Base-by-base conservation (phyloP, 53 echinoderm and acorn worm genomes). In the Stichopus horrens region DNA sequence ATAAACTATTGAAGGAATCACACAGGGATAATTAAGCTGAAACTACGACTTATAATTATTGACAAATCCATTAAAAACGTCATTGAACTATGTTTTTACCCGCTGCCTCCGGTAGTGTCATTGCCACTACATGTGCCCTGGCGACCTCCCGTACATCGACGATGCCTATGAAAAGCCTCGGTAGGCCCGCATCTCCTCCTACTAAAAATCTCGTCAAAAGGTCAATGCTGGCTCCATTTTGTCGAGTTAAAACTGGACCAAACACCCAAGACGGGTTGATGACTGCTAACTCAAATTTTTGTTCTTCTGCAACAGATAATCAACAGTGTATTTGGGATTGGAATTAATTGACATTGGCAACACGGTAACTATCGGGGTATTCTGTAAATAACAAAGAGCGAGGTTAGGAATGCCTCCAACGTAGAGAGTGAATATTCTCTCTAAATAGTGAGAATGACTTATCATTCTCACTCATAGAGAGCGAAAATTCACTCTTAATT, bases 121-220 rank as follows among this genome's bases (percentile, higher is more conserved):
- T 92, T 10, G 95, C 92, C 22, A 57, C 88, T 11, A 95, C 87
- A 55, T 95, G 95, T 53, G 93, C 91, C 79, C 78, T 88, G 54
- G 95, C 95, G 55, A 95, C 93, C 86, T 95, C 93, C 21, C 95
- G 80, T 9, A 95, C 95, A 89, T 95, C 95, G 9, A 76, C 79
- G 9, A 93, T 57, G 10, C 76, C 74, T 55, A 95, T 60, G 53
- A 76, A 79, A 8, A 95, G 86, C 66, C 88, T 88, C 54, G 93
- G 92, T 11, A 92, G 83, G 7, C 85, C 66, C 9, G 90, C 86
- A 20, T 88, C 90, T 75, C 93, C 80, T 21, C 92, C 86, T 52
- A 59, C 75, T 76, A 95, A 37, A 10, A 93, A 63, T 79, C 89
- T 78, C 68, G 74, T 86, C 8, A 93, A 13, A 4, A 95, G 21